Conservation (phyloP, 2,888 invertebrate genomes). For the Frankliniella fusca region DNA sequence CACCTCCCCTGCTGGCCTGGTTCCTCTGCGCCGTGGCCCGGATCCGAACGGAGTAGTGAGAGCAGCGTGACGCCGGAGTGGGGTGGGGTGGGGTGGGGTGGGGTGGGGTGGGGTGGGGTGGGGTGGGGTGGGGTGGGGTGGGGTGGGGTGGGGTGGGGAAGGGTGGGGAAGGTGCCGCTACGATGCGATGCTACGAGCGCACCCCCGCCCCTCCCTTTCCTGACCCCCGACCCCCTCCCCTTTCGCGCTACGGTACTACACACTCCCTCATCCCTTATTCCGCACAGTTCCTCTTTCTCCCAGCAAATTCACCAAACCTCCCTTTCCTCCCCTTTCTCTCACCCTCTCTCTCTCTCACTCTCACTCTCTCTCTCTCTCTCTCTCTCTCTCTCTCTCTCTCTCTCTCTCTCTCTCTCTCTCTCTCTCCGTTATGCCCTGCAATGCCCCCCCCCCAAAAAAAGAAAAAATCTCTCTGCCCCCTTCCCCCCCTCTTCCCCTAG, state of each 20-base stretch:
- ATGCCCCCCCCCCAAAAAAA: no score
- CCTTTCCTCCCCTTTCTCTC: not conserved
- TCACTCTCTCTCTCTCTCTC: not conserved
- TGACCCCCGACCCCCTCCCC: not conserved
- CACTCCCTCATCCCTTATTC: not conserved
- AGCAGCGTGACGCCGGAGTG: constrained; percentile 26
- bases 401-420: not conserved
- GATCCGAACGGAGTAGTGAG: constrained; percentile 29
- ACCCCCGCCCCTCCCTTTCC: not conserved
- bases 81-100: not conserved
- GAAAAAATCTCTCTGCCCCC: no score
- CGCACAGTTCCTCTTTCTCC: not conserved
- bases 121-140: not conserved
- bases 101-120: not conserved
- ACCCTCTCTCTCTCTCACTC: not conserved
- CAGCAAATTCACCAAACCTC: not conserved
- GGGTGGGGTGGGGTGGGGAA: not conserved
- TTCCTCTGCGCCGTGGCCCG: constrained; percentile 4
- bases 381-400: not conserved
- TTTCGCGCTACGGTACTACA: not conserved
- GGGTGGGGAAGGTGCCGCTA: not conserved
- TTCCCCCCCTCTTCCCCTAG: not conserved
- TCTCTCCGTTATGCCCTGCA: not conserved
- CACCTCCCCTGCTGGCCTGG: not conserved
- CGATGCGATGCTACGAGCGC: constrained; percentile 14